Conservation (phyloP, 1,140 invertebrate genomes). For the Phocides pigmalion region DNA sequence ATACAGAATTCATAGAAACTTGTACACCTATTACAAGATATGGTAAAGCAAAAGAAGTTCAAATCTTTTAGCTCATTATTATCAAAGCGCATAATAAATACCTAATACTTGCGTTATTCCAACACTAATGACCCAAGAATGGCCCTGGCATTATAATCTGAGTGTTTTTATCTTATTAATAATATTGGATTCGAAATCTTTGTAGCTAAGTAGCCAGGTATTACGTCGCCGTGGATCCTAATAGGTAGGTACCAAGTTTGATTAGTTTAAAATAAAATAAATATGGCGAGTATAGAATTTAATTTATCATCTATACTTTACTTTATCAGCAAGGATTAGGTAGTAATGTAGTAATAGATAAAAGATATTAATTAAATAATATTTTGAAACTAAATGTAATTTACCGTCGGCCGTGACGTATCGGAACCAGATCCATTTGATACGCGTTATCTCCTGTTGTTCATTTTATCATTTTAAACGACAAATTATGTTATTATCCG, state of each 20-base stretch:
- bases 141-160: constrained; percentile 20
- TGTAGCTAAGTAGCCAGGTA: no score
- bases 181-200: neutral
- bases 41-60: neutral
- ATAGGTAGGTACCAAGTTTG: neutral
- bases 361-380: constrained; percentile 18
- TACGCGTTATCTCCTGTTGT: constrained; percentile 13
- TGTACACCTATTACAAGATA: no score
- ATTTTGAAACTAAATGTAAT: constrained; percentile 4
- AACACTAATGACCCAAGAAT: constrained; percentile 9
- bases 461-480: constrained; percentile 9
- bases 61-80: constrained; percentile 1
- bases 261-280: neutral
- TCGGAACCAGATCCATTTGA: neutral
- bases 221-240: no score
- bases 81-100: constrained; percentile 20
- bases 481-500: constrained; percentile 4
- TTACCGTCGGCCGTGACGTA: constrained; percentile 12
- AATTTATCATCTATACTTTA: constrained; percentile 5
- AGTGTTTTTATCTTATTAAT: constrained; percentile 18
- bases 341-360: constrained; percentile 5
- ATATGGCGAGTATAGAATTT: neutral
- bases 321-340: constrained; percentile 2
- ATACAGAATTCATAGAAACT: no score
- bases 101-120: constrained; percentile 7